Conservation (phyloP, 2,113 vertebrate species). For the Callaeas wilsoni region DNA sequence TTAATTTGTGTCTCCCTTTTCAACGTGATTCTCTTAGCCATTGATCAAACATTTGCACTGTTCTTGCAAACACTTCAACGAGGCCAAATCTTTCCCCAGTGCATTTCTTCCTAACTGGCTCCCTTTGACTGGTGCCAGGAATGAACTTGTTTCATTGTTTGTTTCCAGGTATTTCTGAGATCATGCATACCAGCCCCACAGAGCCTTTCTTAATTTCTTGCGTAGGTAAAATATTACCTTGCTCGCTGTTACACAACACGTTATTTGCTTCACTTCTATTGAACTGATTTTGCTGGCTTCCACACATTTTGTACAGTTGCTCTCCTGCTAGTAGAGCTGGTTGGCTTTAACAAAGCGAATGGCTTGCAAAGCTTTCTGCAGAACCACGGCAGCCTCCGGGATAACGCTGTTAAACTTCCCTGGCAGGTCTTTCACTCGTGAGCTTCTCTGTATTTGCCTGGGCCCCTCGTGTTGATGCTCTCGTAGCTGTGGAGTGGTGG, state of each 20-base stretch:
- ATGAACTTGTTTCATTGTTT: background rate
- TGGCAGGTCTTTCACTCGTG: background rate
- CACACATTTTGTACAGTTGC: background rate
- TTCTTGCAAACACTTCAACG: background rate
- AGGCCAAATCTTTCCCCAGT: background rate
- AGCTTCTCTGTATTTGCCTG: background rate
- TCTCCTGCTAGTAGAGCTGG: background rate
- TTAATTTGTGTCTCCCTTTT: background rate
- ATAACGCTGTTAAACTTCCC: background rate
- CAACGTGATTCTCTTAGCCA: background rate
- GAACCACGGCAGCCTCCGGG: background rate
- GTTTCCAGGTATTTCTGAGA: background rate
- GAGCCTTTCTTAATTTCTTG: background rate
- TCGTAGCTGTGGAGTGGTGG: background rate
- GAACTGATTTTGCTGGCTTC: background rate
- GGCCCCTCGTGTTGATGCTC: background rate
- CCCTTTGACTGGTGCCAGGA: background rate
- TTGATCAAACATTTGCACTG: background rate
- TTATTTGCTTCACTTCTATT: background rate
- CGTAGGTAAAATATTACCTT: background rate
- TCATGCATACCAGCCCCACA: background rate
- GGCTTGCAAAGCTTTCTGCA: background rate
- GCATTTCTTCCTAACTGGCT: background rate
- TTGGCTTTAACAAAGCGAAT: background rate
- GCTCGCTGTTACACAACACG: background rate